These are phyloP conservation scores for Danionella cerebrum DNA, from an alignment of 2,113 vertebrate species.

Conservation along the genomic window DNA sequence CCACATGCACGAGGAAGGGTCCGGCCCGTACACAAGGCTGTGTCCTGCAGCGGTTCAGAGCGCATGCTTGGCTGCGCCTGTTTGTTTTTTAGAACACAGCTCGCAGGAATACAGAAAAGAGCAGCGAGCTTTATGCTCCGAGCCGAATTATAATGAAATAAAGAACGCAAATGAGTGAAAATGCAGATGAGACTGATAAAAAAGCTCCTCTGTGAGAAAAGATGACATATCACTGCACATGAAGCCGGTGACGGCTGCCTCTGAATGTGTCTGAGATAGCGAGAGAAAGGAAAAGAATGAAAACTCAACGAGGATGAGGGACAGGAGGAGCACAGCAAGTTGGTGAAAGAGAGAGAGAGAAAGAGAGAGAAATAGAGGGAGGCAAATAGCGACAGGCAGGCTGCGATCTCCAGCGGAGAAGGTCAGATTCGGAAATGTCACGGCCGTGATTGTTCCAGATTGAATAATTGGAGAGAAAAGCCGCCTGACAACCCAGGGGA, in stretches of 20 bases:
- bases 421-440: conserved; percentile 73
- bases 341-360: conserved; percentile 10
- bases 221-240: conserved; percentile 17
- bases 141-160: conserved; percentile 11
- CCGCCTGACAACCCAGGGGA: conserved; percentile 40
- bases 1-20: not conserved
- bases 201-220: conserved; percentile 1
- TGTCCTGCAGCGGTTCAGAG: not conserved
- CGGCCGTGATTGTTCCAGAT: conserved; percentile 66
- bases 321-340: not conserved
- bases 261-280: not conserved
- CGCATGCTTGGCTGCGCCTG: not conserved
- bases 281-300: not conserved
- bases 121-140: not conserved
- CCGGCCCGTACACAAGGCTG: not conserved
- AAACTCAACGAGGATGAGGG: not conserved
- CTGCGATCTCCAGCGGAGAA: conserved; percentile 57
- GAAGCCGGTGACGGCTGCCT: conserved; percentile 11
- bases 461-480: conserved; percentile 66
- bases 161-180: conserved; percentile 15
- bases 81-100: conserved; percentile 11
- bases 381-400: conserved; percentile 44
- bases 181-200: conserved; percentile 18
- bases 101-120: conserved; percentile 11
- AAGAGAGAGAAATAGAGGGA: conserved; percentile 37